Percentiles rank a stretch among this genome's conserved stretches.
These are phyloP conservation scores for Takifugu rubripes DNA, from an alignment of 2,797 vertebrate genomes.

Conservation along the genomic window DNA sequence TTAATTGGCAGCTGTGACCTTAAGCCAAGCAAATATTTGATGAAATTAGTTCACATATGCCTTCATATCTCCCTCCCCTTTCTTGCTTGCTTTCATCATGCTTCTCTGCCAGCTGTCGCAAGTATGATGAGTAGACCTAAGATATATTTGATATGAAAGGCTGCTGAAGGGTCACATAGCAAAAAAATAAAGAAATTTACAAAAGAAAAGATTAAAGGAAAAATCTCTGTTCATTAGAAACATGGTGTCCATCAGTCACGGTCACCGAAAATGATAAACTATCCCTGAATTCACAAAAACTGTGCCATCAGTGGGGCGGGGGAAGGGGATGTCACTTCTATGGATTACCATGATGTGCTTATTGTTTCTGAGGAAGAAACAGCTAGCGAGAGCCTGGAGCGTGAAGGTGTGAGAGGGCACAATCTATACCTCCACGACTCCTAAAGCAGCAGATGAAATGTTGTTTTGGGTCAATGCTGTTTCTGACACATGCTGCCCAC, in stretches of 20 bases:
- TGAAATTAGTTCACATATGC: conserved; percentile 38
- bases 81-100: conserved; percentile 61
- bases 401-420: conserved; percentile 1
- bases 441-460: conserved; percentile 57
- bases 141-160: conserved; percentile 65
- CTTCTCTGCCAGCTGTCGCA: conserved; percentile 59
- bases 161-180: conserved; percentile 60
- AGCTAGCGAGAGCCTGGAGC: conserved; percentile 14
- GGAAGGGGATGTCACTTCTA: background rate
- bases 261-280: conserved; percentile 32
- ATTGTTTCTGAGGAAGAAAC: conserved; percentile 39
- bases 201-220: background rate
- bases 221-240: conserved; percentile 62
- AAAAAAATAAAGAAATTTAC: conserved; percentile 19
- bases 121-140: conserved; percentile 67
- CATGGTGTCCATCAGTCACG: conserved; percentile 27
- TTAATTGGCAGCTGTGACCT: conserved; percentile 63
- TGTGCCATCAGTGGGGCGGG: background rate
- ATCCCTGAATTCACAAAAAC: too few relatives aligned
- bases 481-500: conserved; percentile 59
- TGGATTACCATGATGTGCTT: conserved; percentile 26
- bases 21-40: conserved; percentile 52
- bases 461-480: conserved; percentile 48
- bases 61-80: conserved; percentile 23
- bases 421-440: conserved; percentile 24